Conservation (phyloP, 2,113 vertebrate species). For the Dromas ardeola region DNA sequence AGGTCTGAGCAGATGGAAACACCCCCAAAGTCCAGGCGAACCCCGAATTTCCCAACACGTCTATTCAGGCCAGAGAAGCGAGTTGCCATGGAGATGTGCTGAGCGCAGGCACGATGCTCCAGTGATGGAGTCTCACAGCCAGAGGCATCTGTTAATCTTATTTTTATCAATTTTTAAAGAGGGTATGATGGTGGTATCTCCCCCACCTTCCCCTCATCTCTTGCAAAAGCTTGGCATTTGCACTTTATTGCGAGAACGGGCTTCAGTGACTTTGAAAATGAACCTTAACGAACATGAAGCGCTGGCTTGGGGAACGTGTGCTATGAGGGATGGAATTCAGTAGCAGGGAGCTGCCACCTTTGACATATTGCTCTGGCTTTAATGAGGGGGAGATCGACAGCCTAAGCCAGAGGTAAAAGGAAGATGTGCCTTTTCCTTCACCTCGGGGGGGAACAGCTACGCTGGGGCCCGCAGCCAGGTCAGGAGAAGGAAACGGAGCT, state of each 20-base stretch:
- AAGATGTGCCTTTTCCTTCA: neutral
- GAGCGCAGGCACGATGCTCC: neutral
- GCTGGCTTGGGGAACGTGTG: neutral
- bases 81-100: slow-evolving; percentile 67
- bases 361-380: neutral
- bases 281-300: neutral
- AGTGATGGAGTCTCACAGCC: slow-evolving; percentile 16
- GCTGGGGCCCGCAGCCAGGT: neutral
- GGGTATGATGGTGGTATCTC: neutral
- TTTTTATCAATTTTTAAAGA: slow-evolving; percentile 53
- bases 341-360: slow-evolving; percentile 43
- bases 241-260: neutral
- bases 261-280: neutral
- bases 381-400: slow-evolving; percentile 23
- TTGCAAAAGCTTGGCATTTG: neutral
- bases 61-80: neutral
- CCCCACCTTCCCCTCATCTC: neutral
- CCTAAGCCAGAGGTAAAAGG: neutral
- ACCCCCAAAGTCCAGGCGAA: neutral
- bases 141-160: slow-evolving; percentile 48
- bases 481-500: neutral
- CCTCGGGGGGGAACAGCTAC: neutral
- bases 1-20: neutral
- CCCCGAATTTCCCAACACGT: neutral
- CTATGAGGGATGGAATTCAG: neutral